phyloP scores from a whole-genome alignment of 2,113 vertebrate species.

The Cairina moschata region DNA sequence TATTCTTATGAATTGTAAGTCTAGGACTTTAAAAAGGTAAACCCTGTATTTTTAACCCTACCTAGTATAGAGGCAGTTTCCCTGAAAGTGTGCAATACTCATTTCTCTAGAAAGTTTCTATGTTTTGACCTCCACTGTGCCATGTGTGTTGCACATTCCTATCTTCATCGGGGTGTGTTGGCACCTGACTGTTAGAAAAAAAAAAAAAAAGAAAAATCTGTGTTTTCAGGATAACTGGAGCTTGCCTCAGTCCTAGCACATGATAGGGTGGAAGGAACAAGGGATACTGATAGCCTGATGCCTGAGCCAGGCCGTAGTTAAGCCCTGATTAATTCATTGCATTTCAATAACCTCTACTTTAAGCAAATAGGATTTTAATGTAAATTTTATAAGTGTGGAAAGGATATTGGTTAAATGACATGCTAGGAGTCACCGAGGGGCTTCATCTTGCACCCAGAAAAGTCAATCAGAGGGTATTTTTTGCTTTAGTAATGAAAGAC shows the following conservation, averaged over 20 bases:
- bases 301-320: not conserved
- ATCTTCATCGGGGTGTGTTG: not conserved
- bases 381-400: not conserved
- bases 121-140: not conserved
- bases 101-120: fast-evolving
- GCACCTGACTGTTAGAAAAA: not conserved
- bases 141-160: fast-evolving
- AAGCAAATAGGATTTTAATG: not conserved
- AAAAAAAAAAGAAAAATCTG: fast-evolving
- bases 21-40: not conserved
- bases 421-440: not conserved
- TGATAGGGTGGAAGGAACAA: not conserved
- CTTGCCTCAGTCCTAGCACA: not conserved
- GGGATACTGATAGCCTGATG: not conserved
- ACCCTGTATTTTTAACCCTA: not conserved
- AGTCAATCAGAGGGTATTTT: not conserved
- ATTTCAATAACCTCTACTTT: not conserved
- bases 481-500: not conserved
- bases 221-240: not conserved
- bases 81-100: not conserved
- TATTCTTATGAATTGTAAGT: not conserved
- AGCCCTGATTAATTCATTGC: not conserved
- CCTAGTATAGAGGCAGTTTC: fast-evolving
- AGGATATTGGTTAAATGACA: not conserved
- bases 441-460: not conserved